Evolutionary conservation across 1,140 invertebrate species (phyloP), one percentile per base, ranked within the genome.

Genomic region (Dendrolimus punctatus): DNA sequence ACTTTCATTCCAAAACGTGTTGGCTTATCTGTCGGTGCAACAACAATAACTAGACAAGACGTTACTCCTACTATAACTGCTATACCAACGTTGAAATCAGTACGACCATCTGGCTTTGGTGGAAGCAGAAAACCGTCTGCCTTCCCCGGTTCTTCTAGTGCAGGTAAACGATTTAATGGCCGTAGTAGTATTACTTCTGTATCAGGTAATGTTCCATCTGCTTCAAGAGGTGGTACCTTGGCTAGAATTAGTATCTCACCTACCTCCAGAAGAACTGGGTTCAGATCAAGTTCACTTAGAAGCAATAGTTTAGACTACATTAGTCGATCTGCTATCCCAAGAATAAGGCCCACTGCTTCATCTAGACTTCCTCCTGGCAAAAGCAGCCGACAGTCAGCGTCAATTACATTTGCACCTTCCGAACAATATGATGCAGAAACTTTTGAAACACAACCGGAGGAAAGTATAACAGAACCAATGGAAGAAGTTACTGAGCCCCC

Each of bases 1-100:
- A 92, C 93, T 8, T 96, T 96, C 71, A 90, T 90, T 74, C 89
- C 90, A 1, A 94, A 94, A 83, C 90, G 93, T 41, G 86, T 91
- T n/a, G 89, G 90, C 62, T 53, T 80, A 53, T 75, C 88, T n/a
- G 89, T 87, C 56, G 91, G 91, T 60, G 94, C 94, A 4, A 94
- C 94, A 7, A 95, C 94, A 2, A 95, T 96, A 39, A 95, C 94
- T 6, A 86, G 94, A 76, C 91, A 90, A 50, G 93, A 94, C 71
- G 91, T 94, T 66, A 95, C 94, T 2, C 94, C 94, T 7, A 96
- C 95, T 6, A 93, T 96, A 57, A 95, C 94, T 0, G 94, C 94
- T 40, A 95, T 94, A 4, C 92, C 94, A 23, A 94, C 94, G 6
- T 87, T 93, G 6, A 95, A 94, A 78, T 86, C 89, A 4, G 80